A percentile compares a stretch with the other conserved stretches of the same genome.
Evolutionary conservation across 2,797 vertebrate genomes (phyloP).

Genomic region (Acanthis flammea): DNA sequence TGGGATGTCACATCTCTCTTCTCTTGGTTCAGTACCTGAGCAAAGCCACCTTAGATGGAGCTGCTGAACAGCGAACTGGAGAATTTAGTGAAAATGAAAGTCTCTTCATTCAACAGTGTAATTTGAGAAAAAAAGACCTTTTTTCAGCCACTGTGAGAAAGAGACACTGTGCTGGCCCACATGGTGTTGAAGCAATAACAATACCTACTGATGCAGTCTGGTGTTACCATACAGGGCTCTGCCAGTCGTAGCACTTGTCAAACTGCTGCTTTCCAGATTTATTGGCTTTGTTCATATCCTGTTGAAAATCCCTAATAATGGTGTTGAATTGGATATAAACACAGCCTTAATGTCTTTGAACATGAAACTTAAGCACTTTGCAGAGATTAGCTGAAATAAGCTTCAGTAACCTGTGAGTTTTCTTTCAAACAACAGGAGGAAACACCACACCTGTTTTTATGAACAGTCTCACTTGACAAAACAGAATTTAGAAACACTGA

Average conservation of each 20-base stretch:
- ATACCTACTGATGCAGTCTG: not conserved
- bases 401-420: not conserved
- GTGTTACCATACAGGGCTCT: not conserved
- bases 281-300: conserved; percentile 48
- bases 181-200: not conserved
- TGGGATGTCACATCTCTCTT: not conserved
- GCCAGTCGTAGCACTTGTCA: conserved; percentile 18
- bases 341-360: conserved; percentile 33
- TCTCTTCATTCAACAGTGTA: not conserved
- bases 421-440: not conserved
- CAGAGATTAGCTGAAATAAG: conserved; percentile 29
- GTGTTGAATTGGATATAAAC: conserved; percentile 46
- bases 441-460: fast-evolving
- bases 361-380: not conserved
- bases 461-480: not conserved
- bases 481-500: not conserved
- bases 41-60: not conserved
- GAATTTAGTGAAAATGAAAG: not conserved
- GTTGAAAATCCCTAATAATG: conserved; percentile 63
- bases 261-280: conserved; percentile 46
- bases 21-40: not conserved
- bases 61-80: not conserved
- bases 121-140: conserved; percentile 21
- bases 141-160: not conserved
- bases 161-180: not conserved